Evolutionary conservation across 2,797 vertebrate species (phyloP).

Genomic region (Heterohyrax brucei): DNA sequence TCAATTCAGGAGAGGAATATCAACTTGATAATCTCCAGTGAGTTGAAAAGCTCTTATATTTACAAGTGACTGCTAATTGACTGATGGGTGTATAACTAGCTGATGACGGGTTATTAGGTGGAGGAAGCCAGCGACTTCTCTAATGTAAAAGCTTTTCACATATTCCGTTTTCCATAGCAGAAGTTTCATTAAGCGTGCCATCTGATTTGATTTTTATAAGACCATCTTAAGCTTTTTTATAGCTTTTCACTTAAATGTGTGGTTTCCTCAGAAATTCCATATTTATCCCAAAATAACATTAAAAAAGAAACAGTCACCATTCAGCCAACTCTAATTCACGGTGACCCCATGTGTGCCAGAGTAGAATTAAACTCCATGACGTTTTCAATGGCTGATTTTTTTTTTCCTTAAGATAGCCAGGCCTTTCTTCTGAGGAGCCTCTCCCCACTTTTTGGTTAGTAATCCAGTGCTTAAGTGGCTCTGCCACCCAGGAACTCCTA

Average conservation of each 20-base stretch:
- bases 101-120: not conserved
- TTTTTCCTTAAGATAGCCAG: too few species aligned
- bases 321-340: not conserved
- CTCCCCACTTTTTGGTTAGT: not conserved
- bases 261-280: constrained; percentile 54
- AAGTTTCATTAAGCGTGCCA: not conserved
- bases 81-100: not conserved
- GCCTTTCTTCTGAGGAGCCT: too few species aligned
- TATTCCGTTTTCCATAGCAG: constrained; percentile 1
- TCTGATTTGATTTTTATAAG: constrained; percentile 19
- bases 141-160: not conserved
- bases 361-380: not conserved
- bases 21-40: not conserved
- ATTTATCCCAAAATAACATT: not conserved
- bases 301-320: not conserved
- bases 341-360: not conserved
- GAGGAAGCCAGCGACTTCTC: not conserved
- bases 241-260: constrained; percentile 20
- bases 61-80: constrained; percentile 17
- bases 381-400: not conserved
- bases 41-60: constrained; percentile 54
- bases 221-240: not conserved
- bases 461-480: not conserved
- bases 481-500: not conserved
- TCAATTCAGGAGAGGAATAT: not conserved